Conservation (phyloP, 2,888 invertebrate genomes). For the Rhyacophila evoluta region DNA sequence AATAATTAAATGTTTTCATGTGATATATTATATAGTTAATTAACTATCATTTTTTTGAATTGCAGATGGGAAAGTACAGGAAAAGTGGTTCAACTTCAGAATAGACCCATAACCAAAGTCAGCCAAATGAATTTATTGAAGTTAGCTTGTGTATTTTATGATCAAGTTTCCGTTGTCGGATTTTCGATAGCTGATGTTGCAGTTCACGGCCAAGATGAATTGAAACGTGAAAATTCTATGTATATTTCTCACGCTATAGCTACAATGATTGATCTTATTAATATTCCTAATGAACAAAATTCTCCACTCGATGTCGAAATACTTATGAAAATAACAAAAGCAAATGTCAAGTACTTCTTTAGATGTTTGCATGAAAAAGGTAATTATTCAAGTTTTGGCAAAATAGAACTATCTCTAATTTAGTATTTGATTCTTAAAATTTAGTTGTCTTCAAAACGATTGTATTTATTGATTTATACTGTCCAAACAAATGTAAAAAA, state of each 20-base stretch:
- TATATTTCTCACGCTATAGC: conserved; percentile 67
- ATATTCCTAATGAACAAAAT: conserved; percentile 71
- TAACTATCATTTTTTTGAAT: conserved; percentile 43
- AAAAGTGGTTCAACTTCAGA: conserved; percentile 61
- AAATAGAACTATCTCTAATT: too few relatives aligned
- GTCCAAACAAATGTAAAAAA: too few relatives aligned
- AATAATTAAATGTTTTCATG: neutral
- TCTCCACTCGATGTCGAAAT: conserved; percentile 75
- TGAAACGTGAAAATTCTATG: conserved; percentile 45
- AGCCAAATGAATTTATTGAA: conserved; percentile 60
- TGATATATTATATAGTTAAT: too few relatives aligned
- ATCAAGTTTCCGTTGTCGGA: conserved; percentile 58
- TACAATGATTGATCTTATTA: conserved; percentile 75
- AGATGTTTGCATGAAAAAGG: conserved; percentile 77
- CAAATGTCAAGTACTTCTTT: conserved; percentile 83
- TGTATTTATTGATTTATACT: too few relatives aligned
- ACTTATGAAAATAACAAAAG: conserved; percentile 76
- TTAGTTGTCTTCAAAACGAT: too few relatives aligned
- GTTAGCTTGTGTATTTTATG: conserved; percentile 60
- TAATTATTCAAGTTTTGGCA: conserved; percentile 57
- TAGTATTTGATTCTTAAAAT: too few relatives aligned
- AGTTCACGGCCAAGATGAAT: conserved; percentile 51
- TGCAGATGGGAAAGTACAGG: conserved; percentile 75
- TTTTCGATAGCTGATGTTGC: conserved; percentile 4
- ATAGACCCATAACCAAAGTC: conserved; percentile 62